Conservation (phyloP, 2,888 invertebrate species). For the Litoditis marina region DNA sequence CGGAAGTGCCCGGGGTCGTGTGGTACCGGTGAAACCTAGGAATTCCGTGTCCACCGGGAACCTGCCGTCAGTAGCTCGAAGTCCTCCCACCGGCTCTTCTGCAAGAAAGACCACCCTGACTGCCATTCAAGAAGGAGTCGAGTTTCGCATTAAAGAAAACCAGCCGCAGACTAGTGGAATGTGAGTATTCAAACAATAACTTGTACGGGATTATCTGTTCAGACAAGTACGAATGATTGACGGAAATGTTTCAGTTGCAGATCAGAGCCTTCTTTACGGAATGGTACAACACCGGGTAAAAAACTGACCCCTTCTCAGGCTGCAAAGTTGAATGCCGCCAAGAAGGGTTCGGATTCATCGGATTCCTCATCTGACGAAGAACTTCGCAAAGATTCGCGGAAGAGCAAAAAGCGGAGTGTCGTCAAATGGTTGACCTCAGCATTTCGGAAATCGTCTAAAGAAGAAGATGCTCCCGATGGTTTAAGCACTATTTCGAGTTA, state of each 20-base stretch:
- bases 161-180: too few relatives aligned
- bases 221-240: too few relatives aligned
- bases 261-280: conserved; percentile 4
- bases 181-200: too few relatives aligned
- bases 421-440: conserved; percentile 37
- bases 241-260: too few relatives aligned
- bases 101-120: conserved; percentile 38
- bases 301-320: conserved; percentile 17
- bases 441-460: conserved; percentile 23
- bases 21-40: conserved; percentile 32
- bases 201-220: too few relatives aligned
- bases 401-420: conserved; percentile 28
- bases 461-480: conserved; percentile 16
- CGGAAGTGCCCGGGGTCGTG: conserved; percentile 18
- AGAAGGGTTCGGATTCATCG: conserved; percentile 10
- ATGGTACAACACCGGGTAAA: conserved; percentile 9
- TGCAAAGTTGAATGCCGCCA: conserved; percentile 15
- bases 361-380: conserved; percentile 13
- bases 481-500: conserved; percentile 35
- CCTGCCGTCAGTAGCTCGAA: conserved; percentile 22
- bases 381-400: neutral
- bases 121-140: conserved; percentile 54
- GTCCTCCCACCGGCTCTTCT: conserved; percentile 29
- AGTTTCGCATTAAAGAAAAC: conserved; percentile 15
- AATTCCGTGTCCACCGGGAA: conserved; percentile 40